Evolutionary conservation across 2,797 vertebrate species (phyloP), one percentile per base, ranked within the genome.

Genomic region (Betta splendens): DNA sequence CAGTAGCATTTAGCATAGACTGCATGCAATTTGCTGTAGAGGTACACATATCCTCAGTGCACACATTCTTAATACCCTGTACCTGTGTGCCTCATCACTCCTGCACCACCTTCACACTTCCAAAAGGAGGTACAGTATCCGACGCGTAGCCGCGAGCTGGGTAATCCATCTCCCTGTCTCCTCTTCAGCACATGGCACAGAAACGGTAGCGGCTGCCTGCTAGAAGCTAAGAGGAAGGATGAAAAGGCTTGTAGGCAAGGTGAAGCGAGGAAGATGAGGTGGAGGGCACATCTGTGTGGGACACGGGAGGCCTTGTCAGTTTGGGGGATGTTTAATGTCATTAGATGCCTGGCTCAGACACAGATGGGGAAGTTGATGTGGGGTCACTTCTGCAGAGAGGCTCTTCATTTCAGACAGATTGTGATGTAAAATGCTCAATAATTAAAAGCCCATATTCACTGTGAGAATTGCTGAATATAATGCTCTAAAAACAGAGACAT

Each of bases 61-160:
- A 56, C 22, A 42, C 25, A 57, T 50, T 29, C 28, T 17, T 50
- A 33, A 32, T 32, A 21, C 43, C 38, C 29, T 40, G 23, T 15
- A 20, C 59, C 40, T 68, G 23, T 46, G 68, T 18, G 18, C 49
- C 42, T 69, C 66, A 46, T 64, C 48, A 2, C 70, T 81, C 70
- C 61, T 80, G 53, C 61, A 51, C 69, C 77, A 85, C 84, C 85
- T 84, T 90, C 81, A 79, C 78, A 80, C 76, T 68, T 74, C 55
- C 3, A 15, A 70, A 74, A 87, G 85, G 86, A 87, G 84, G 75
- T 71, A 32, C n/a, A n/a, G n/a, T n/a, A n/a, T 77, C 44, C 62
- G 63, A 70, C 51, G 56, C 29, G 35, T 29, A 29, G 72, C 81
- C 25, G 32, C 55, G 1, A 78, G 83, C 64, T 42, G 58, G 57